These are phyloP conservation scores for Drosophila bipectinata DNA, from an alignment of 1,140 invertebrate species.

Conservation along the genomic window DNA sequence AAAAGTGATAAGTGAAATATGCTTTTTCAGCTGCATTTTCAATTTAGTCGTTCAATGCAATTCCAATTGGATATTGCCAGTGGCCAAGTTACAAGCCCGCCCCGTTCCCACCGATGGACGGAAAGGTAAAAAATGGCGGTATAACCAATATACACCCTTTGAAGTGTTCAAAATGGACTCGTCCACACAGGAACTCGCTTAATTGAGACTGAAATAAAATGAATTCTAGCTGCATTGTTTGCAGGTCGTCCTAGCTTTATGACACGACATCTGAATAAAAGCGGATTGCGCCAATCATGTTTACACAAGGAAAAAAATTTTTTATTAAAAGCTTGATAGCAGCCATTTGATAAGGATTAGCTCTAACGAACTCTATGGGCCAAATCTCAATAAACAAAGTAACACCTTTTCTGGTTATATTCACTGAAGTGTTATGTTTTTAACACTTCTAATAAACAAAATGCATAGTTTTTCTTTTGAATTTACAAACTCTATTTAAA, in stretches of 20 bases:
- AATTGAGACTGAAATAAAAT: slow-evolving; percentile 50
- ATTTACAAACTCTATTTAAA: too few species aligned
- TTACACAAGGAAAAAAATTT: slow-evolving; percentile 5
- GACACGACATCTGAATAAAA: slow-evolving; percentile 41
- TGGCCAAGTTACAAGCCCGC: slow-evolving; percentile 47
- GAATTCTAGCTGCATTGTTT: slow-evolving; percentile 43
- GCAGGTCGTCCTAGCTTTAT: slow-evolving; percentile 10
- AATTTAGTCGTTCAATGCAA: slow-evolving; percentile 80
- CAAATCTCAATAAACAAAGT: too few species aligned
- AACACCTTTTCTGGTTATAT: not conserved
- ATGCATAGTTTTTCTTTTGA: too few species aligned
- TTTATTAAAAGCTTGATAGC: not conserved
- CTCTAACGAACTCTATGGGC: not conserved
- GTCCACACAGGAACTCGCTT: slow-evolving; percentile 37
- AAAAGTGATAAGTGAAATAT: slow-evolving; percentile 81
- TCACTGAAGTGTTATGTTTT: not conserved
- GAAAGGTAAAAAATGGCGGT: slow-evolving; percentile 15
- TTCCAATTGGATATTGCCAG: slow-evolving; percentile 75
- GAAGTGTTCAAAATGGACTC: slow-evolving; percentile 32
- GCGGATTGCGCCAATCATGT: slow-evolving; percentile 7
- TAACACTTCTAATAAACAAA: too few species aligned
- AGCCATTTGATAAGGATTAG: not conserved
- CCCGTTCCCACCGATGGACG: not conserved
- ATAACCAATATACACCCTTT: slow-evolving; percentile 7
- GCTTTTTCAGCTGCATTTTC: slow-evolving; percentile 77